A percentile compares a stretch with the other conserved stretches of the same genome.
phyloP scores from a whole-genome alignment of 2,797 vertebrate species.

The Picus viridis region DNA sequence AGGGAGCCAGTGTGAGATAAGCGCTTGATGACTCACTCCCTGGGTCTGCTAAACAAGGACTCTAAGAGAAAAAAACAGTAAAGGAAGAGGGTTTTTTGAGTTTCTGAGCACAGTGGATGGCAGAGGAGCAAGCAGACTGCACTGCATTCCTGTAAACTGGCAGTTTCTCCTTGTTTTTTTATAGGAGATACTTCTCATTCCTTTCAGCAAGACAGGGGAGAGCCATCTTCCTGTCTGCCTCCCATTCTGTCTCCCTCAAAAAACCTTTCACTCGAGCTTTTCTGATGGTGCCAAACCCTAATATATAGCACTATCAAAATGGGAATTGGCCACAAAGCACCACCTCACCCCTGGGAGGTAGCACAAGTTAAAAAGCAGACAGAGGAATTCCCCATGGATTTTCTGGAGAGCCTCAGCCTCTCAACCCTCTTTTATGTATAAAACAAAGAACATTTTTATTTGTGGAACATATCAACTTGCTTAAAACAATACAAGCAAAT shows the following conservation, averaged over 20 bases:
- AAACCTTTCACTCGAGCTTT: neutral
- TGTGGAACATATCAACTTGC: neutral
- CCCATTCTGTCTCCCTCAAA: neutral
- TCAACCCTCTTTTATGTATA: neutral
- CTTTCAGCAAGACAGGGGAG: neutral
- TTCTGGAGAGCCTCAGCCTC: neutral
- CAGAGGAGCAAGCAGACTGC: neutral
- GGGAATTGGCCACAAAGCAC: neutral
- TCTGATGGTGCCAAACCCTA: neutral
- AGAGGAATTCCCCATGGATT: neutral
- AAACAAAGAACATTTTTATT: constrained; percentile 9
- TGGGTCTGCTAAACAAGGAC: neutral
- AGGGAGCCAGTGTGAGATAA: neutral
- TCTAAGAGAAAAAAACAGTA: neutral
- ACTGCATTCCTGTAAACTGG: neutral
- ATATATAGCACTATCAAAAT: neutral
- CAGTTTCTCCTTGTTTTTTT: neutral
- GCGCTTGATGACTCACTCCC: neutral
- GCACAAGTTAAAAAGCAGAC: neutral
- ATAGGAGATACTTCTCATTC: neutral
- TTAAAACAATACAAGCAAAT: constrained; percentile 41
- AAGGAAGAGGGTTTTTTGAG: neutral
- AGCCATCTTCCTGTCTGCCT: neutral
- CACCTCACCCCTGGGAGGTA: neutral
- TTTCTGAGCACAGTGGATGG: neutral